These are phyloP conservation scores for Erethizon dorsatum DNA, from an alignment of 2,797 vertebrate genomes.

Conservation along the genomic window DNA sequence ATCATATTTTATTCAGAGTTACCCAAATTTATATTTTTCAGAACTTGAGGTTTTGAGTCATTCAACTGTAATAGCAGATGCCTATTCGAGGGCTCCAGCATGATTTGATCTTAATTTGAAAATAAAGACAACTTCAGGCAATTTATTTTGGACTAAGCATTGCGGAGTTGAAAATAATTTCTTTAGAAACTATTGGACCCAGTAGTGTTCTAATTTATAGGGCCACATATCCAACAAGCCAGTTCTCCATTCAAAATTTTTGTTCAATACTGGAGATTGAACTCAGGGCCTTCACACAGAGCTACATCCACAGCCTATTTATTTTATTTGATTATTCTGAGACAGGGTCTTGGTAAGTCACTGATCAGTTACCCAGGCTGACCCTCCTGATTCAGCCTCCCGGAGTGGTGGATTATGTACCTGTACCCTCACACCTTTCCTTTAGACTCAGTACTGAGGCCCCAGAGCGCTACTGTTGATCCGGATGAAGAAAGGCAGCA, in stretches of 20 bases:
- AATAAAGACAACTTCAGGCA: conserved; percentile 59
- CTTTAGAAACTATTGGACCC: neutral
- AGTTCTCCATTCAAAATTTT: neutral
- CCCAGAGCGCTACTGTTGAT: neutral
- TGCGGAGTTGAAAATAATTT: conserved; percentile 22
- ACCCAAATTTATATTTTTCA: conserved; percentile 49
- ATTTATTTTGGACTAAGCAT: conserved; percentile 53
- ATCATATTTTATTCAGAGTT: conserved; percentile 59
- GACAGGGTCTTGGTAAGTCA: neutral
- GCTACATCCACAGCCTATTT: neutral
- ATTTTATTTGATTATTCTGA: neutral
- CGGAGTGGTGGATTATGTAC: neutral
- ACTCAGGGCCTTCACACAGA: neutral
- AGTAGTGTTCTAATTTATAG: neutral
- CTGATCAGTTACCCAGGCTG: neutral
- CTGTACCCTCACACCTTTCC: neutral
- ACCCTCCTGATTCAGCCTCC: neutral
- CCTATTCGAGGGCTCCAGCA: neutral
- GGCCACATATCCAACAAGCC: neutral
- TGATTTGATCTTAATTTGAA: conserved; percentile 56
- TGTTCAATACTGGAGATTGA: neutral
- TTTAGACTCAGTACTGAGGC: neutral
- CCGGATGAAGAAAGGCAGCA: neutral
- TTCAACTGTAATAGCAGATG: neutral
- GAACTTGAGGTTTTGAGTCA: neutral